Percentiles rank a stretch among this genome's conserved stretches.
These are phyloP conservation scores for Eufriesea mexicana DNA, from an alignment of 1,140 invertebrate genomes.

Conservation along the genomic window DNA sequence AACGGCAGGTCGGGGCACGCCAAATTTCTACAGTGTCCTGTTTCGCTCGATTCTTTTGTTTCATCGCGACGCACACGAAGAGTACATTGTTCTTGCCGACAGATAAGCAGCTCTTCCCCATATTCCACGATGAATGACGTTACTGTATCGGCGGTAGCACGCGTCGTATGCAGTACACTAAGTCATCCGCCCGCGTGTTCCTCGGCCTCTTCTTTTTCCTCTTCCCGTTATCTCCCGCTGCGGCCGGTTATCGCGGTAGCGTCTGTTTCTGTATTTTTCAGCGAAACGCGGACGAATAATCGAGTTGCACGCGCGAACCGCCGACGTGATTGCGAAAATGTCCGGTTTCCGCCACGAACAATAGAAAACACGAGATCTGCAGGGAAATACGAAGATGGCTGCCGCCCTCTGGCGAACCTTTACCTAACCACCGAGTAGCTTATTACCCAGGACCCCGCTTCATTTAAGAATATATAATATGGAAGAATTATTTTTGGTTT, in stretches of 20 bases:
- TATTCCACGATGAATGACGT: constrained; percentile 50
- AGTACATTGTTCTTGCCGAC: constrained; percentile 50
- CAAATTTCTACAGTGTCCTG: background rate
- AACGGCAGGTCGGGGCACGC: background rate
- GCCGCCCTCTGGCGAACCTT: too few species aligned
- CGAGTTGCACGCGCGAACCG: constrained; percentile 24
- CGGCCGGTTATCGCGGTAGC: constrained; percentile 13
- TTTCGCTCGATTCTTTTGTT: background rate
- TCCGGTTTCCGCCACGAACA: background rate
- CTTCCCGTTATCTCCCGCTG: background rate
- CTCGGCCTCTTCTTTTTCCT: background rate
- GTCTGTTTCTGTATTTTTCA: constrained; percentile 27
- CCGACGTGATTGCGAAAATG: constrained; percentile 14
- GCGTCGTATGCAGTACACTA: constrained; percentile 31
- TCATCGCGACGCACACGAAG: background rate
- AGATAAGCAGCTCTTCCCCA: constrained; percentile 41
- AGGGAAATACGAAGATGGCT: background rate
- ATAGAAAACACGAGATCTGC: background rate
- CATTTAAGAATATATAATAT: too few species aligned
- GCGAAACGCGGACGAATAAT: constrained; percentile 28
- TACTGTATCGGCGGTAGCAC: constrained; percentile 25
- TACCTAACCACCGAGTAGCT: too few species aligned
- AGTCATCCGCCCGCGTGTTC: constrained; percentile 22
- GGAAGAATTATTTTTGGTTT: too few species aligned
- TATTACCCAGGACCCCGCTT: too few species aligned